phyloP scores from a whole-genome alignment of 2,113 vertebrate species.

The Pleuronectes platessa region DNA sequence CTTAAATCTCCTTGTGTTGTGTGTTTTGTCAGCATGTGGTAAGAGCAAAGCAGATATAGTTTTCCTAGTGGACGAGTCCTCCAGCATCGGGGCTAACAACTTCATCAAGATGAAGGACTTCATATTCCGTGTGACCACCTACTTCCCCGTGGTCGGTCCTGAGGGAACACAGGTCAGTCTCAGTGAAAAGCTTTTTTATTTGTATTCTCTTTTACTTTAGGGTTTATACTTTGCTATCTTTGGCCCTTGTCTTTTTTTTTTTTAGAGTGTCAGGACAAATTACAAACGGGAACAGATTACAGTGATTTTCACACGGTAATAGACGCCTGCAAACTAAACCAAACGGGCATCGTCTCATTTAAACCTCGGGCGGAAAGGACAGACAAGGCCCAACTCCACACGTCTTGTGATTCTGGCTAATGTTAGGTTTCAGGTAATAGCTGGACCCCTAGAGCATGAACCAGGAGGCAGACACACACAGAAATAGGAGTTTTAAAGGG shows the following conservation, averaged over 20 bases:
- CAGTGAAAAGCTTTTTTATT: not conserved
- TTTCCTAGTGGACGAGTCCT: slow-evolving; percentile 92
- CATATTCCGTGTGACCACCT: slow-evolving; percentile 87
- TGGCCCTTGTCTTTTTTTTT: not conserved
- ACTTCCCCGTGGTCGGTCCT: slow-evolving; percentile 88
- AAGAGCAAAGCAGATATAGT: slow-evolving; percentile 87
- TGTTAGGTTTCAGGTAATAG: not conserved
- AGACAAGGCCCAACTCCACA: not conserved
- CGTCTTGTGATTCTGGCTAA: not conserved
- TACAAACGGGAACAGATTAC: slow-evolving; percentile 1
- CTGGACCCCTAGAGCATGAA: not conserved
- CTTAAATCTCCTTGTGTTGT: not conserved
- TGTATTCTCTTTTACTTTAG: not conserved
- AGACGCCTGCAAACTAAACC: slow-evolving; percentile 15
- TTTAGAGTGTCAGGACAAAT: not conserved
- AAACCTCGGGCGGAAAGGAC: slow-evolving; percentile 18
- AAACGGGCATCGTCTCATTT: not conserved
- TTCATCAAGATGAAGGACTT: slow-evolving; percentile 91
- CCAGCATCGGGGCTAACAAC: slow-evolving; percentile 88
- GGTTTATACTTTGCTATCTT: not conserved
- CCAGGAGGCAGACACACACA: too few species aligned
- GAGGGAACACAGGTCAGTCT: slow-evolving; percentile 84
- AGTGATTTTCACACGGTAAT: slow-evolving; percentile 16
- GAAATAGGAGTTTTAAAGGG: too few species aligned
- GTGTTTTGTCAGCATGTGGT: slow-evolving; percentile 84